A percentile compares a stretch with the other conserved stretches of the same genome.
Evolutionary conservation across 2,113 vertebrate genomes (phyloP).

Genomic region (Equus przewalskii): DNA sequence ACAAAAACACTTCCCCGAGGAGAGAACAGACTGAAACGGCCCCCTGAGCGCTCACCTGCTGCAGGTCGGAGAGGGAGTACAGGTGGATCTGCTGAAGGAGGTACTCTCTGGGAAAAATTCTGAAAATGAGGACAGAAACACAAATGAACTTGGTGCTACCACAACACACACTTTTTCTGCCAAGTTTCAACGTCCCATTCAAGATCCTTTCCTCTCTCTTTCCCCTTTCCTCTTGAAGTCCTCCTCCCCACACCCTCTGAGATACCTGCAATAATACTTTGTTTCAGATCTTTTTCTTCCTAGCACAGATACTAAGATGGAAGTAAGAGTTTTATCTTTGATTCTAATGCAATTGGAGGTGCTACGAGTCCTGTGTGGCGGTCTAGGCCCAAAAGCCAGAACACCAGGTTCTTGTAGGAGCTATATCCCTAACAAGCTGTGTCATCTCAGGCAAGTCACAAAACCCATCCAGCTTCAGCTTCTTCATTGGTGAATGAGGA

Average conservation of each 20-base stretch:
- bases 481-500: neutral
- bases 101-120: conserved; percentile 98
- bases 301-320: neutral
- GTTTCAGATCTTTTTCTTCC: neutral
- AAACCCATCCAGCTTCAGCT: neutral
- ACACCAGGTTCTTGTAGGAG: neutral
- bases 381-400: neutral
- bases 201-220: neutral
- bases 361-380: neutral
- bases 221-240: neutral
- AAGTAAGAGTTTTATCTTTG: neutral
- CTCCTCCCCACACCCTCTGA: neutral
- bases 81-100: conserved; percentile 98
- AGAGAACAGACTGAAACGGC: conserved; percentile 3
- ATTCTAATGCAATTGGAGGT: neutral
- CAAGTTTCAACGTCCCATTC: conserved; percentile 40
- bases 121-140: conserved; percentile 84
- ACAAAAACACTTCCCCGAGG: neutral
- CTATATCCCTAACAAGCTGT: neutral
- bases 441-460: neutral
- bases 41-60: conserved; percentile 92
- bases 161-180: neutral
- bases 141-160: neutral
- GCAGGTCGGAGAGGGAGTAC: conserved; percentile 97
- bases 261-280: neutral